phyloP scores from a whole-genome alignment of 2,888 invertebrate species.

The Linyphia triangularis region DNA sequence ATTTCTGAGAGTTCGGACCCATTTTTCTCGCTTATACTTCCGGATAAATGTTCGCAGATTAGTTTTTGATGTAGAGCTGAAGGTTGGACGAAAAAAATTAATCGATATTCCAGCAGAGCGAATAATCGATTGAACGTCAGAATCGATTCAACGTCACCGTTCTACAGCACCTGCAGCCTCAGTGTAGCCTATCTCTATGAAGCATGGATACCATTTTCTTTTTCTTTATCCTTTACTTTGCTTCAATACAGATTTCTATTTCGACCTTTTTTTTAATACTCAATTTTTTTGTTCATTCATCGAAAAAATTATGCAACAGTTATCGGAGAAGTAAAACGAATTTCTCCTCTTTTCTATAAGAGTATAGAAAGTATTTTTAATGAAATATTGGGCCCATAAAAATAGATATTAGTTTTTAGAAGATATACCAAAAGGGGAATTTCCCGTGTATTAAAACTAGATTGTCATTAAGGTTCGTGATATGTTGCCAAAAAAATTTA shows the following conservation, averaged over 20 bases:
- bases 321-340: slow-evolving; percentile 30
- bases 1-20: slow-evolving; percentile 65
- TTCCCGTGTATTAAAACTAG: no score
- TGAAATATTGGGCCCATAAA: slow-evolving; percentile 27
- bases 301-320: slow-evolving; percentile 32
- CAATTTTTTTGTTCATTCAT: slow-evolving; percentile 24
- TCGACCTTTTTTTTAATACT: slow-evolving; percentile 1
- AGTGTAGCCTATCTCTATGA: slow-evolving; percentile 46
- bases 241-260: slow-evolving; percentile 15
- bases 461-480: no score
- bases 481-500: no score
- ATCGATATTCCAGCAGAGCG: slow-evolving; percentile 72
- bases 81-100: slow-evolving; percentile 66
- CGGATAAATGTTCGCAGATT: slow-evolving; percentile 74
- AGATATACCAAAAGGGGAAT: no score
- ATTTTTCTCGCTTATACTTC: slow-evolving; percentile 74
- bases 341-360: neutral
- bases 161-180: slow-evolving; percentile 66
- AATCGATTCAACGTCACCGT: no score
- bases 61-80: slow-evolving; percentile 74
- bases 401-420: neutral
- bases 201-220: slow-evolving; percentile 11
- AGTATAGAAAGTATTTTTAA: slow-evolving; percentile 22
- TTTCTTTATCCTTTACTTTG: neutral
- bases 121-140: slow-evolving; percentile 73